Evolutionary conservation across 2,888 invertebrate genomes (phyloP), one percentile per base, ranked within the genome.

Genomic region (Hyalella azteca): DNA sequence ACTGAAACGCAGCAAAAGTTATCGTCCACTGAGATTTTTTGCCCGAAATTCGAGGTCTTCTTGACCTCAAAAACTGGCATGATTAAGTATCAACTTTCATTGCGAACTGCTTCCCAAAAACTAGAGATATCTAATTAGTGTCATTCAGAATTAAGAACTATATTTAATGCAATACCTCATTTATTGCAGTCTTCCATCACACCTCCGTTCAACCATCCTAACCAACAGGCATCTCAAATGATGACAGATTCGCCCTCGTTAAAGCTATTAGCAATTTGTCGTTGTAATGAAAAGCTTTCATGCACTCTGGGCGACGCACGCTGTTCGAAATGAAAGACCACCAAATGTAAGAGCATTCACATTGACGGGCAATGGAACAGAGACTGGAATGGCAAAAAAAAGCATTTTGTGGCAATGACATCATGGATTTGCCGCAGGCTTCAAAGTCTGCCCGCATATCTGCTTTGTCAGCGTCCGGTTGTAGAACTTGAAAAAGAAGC

Each of bases 201-300:
- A 54, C 7, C 29, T 22, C 54, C 54, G 54, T 13, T 54, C 54
- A 54, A 54, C 29, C 54, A 29, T 54, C 29, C 26, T 22, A 26
- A 26, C 22, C 26, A 54, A 54, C 54, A 29, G 22, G 26, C 26
- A 29, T 22, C 26, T 19, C 54, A 54, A 54, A 66, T 66, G 66
- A 66, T 66, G 66, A 66, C 66, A 66, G 36, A 66, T 36, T 32
- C 39, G 22, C 32, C 19, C 36, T 29, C 66, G 36, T 66, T 66
- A 66, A 36, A 66, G 66, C 66, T 1, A 66, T 66, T 66, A 66
- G 66, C 29, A 66, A 66, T 66, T 66, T 66, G 66, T 29, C 66
- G 66, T 29, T 66, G 36, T 66, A 66, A 66, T 66, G 66, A 36
- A 66, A 66, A 66, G 66, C 66, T 66, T 66, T 66, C 29, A 29